phyloP scores from a whole-genome alignment of 2,113 vertebrate genomes.

The Bambusicola thoracicus region DNA sequence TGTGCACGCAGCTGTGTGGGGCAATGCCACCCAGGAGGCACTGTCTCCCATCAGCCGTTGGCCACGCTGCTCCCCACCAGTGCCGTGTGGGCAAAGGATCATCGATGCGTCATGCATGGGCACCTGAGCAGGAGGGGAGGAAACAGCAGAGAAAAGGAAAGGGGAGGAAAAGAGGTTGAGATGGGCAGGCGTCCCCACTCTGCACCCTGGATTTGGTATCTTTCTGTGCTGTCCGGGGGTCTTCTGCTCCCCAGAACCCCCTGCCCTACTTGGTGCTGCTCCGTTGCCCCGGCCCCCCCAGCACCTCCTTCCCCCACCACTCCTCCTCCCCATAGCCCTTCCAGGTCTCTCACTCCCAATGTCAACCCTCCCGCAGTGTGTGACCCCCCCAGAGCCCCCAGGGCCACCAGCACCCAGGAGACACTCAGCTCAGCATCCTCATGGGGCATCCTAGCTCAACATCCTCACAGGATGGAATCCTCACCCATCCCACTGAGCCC shows the following conservation, averaged over 20 bases:
- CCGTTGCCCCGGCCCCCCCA: fast-evolving
- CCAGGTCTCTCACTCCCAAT: not conserved
- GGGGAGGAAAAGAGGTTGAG: not conserved
- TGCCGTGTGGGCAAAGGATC: not conserved
- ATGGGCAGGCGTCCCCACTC: not conserved
- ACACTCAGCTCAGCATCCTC: too few species aligned
- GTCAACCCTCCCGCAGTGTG: too few species aligned
- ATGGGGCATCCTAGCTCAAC: too few species aligned
- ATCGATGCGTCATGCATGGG: not conserved
- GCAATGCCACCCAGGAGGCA: not conserved
- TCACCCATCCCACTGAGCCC: not conserved
- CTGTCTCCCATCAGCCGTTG: not conserved
- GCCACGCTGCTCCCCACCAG: not conserved
- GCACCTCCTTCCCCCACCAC: not conserved
- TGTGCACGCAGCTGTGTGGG: not conserved
- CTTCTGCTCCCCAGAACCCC: not conserved
- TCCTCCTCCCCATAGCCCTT: not conserved
- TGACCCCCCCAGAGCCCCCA: not conserved
- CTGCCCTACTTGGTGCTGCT: fast-evolving
- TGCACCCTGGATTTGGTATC: not conserved
- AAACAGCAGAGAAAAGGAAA: not conserved
- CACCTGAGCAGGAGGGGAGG: not conserved
- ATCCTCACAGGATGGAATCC: fast-evolving
- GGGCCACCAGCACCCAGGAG: too few species aligned
- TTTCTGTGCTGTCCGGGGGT: fast-evolving